Evolutionary conservation across 2,888 invertebrate genomes (phyloP).

Genomic region (Andrena praecox): DNA sequence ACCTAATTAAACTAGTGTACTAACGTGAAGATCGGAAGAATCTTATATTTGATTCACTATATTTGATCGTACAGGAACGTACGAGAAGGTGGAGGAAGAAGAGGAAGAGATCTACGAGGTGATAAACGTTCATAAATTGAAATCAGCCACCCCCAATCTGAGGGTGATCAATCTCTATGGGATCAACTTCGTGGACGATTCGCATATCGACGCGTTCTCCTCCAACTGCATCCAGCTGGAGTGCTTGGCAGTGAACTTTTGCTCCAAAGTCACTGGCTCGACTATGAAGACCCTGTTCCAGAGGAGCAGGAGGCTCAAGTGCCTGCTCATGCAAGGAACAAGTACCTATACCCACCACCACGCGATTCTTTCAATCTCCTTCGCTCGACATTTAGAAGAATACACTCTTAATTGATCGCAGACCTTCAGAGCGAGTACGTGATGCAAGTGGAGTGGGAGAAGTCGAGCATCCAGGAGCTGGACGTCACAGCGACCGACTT

Average conservation of each 20-base stretch:
- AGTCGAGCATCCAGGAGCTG: constrained; percentile 96
- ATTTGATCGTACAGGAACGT: constrained; percentile 89
- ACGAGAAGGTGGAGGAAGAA: constrained; percentile 98
- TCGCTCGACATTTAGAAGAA: background rate
- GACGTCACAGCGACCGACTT: constrained; percentile 99
- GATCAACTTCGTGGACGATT: constrained; percentile 99
- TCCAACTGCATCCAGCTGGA: constrained; percentile 99
- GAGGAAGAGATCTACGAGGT: constrained; percentile 99
- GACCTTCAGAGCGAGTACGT: constrained; percentile 96
- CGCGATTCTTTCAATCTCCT: background rate
- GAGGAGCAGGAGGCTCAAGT: constrained; percentile 95
- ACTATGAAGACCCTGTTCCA: constrained; percentile 97
- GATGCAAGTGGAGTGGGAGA: constrained; percentile 99
- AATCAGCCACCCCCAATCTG: constrained; percentile 98
- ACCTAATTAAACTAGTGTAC: background rate
- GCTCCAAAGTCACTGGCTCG: constrained; percentile 98
- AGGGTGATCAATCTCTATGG: constrained; percentile 99
- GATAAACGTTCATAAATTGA: constrained; percentile 99
- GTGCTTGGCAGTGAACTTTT: constrained; percentile 98
- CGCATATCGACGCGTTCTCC: constrained; percentile 99
- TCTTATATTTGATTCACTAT: background rate
- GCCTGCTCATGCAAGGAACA: constrained; percentile 98
- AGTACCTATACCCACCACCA: constrained; percentile 87
- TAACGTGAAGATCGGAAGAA: background rate
- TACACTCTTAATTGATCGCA: constrained; percentile 79